Evolutionary conservation across 1,140 invertebrate genomes (phyloP).

Genomic region (Hylyphantes graminicola): DNA sequence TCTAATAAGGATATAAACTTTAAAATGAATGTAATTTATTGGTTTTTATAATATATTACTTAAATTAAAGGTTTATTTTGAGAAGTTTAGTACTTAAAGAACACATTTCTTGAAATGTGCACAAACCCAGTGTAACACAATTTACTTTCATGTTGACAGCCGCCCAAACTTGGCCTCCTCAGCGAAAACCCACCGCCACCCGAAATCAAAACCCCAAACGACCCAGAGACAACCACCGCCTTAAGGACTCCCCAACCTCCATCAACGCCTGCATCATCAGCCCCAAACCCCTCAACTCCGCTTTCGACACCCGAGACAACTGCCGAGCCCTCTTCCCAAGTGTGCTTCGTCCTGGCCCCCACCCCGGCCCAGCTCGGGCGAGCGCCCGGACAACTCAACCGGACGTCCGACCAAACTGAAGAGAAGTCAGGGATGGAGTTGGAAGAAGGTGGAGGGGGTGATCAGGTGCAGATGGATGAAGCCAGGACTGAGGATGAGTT

Average conservation of each 20-base stretch:
- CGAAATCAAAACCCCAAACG: neutral
- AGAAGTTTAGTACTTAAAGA: no score
- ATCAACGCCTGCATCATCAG: neutral
- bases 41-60: no score
- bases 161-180: constrained; percentile 47
- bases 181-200: neutral
- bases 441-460: constrained; percentile 11
- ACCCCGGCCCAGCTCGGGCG: constrained; percentile 91
- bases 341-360: constrained; percentile 84
- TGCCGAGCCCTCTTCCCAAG: constrained; percentile 41
- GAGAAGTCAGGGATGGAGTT: neutral
- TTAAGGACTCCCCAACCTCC: neutral
- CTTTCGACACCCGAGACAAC: neutral
- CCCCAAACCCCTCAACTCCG: constrained; percentile 5
- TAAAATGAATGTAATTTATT: no score
- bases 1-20: no score
- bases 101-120: no score
- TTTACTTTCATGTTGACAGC: constrained; percentile 22
- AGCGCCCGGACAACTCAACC: constrained; percentile 79
- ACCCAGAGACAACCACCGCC: neutral
- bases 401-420: constrained; percentile 37
- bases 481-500: constrained; percentile 17
- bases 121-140: no score
- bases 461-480: neutral
- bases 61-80: no score